phyloP scores from a whole-genome alignment of 2,888 invertebrate species.

The Trichopria drosophilae region DNA sequence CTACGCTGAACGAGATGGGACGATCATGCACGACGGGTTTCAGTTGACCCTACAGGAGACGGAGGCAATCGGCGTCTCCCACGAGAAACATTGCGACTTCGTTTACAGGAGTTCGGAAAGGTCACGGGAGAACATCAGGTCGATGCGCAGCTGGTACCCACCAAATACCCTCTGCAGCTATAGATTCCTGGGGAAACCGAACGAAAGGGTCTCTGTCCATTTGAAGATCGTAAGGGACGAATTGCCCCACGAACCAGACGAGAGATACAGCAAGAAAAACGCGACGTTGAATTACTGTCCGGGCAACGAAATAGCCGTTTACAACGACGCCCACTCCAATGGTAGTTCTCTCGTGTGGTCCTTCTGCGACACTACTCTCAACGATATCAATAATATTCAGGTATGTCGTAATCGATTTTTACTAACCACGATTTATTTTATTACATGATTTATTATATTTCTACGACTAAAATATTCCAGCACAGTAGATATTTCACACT shows the following conservation, averaged over 20 bases:
- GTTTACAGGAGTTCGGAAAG: conserved; percentile 42
- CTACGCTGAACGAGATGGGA: conserved; percentile 46
- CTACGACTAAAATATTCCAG: too few species aligned
- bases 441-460: too few species aligned
- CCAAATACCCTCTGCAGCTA: conserved; percentile 47
- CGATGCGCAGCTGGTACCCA: conserved; percentile 47
- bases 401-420: too few species aligned
- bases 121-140: conserved; percentile 41
- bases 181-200: conserved; percentile 42
- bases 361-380: conserved; percentile 48
- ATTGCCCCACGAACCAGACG: conserved; percentile 29
- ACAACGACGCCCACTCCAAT: conserved; percentile 45
- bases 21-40: conserved; percentile 50
- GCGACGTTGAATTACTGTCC: conserved; percentile 41
- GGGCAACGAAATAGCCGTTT: conserved; percentile 49
- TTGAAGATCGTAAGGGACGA: conserved; percentile 45
- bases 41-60: conserved; percentile 47
- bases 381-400: conserved; percentile 50
- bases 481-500: too few species aligned
- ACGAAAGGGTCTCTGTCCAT: conserved; percentile 43
- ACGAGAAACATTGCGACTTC: conserved; percentile 43
- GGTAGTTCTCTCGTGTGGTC: conserved; percentile 47
- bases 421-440: too few species aligned
- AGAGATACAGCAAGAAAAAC: conserved; percentile 32
- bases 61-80: conserved; percentile 26